Evolutionary conservation across 2,888 invertebrate species (phyloP), one percentile per base, ranked within the genome.

Genomic region (Cactoblastis cactorum): DNA sequence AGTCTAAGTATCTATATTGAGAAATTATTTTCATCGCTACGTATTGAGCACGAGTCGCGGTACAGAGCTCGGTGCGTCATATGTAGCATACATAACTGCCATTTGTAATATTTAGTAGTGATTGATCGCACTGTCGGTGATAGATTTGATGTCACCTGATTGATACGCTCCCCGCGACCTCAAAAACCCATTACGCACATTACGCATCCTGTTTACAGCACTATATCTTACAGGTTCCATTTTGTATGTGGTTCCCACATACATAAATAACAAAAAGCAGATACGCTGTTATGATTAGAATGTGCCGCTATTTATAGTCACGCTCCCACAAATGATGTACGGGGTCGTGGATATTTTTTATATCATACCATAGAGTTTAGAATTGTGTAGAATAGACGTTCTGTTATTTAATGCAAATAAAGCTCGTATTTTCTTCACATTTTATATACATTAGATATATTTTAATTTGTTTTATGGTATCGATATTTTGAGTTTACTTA

Each of bases 131-230:
- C 63, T 62, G 63, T 54, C 57, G 53, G 61, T 70, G 71, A 75
- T 75, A 74, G 74, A 75, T 75, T 71, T 57, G 57, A 58, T 69
- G 70, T 66, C 65, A 69, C 64, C 63, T 69, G 70, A 72, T 69
- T 57, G 64, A 66, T 69, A 67, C 62, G 64, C 61, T 63, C 65
- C 59, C 59, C 59, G 63, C 52, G 57, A 57, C 67, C 66, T 67
- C 72, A 64, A 47, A 58, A 14, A 46, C 45, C 49, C 45, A 45
- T 49, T 51, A 50, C 33, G 38, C 12, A 4, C 34, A 46, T 46
- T 12, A 43, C 41, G 15, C 43, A 32, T 28, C 43, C 28, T 43
- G 43, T 32, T 32, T 43, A 32, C 15, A 11, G 8, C 15, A 17
- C 28, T 46, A 37, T 17, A 37, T 37, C 15, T 22, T 41, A 0